Conservation (phyloP, 1,140 invertebrate species). For the Hetaerina americana region DNA sequence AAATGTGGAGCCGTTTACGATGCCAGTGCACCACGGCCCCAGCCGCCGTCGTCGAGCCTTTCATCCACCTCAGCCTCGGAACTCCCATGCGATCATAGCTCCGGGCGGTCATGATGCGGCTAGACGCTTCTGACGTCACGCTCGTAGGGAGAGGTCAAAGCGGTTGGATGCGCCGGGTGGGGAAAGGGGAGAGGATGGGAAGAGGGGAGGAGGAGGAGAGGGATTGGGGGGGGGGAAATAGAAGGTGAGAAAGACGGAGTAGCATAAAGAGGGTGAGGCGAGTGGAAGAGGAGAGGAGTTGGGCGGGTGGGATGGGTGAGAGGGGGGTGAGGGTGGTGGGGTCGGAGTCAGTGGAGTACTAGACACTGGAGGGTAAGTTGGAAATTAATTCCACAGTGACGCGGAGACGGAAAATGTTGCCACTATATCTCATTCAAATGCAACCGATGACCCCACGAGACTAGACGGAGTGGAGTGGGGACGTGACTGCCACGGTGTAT, state of each 20-base stretch:
- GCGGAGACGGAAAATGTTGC: not conserved
- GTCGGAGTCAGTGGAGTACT: too few relatives aligned
- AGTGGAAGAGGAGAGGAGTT: not conserved
- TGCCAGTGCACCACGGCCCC: too few relatives aligned
- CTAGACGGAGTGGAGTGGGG: too few relatives aligned
- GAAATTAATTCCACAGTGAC: not conserved
- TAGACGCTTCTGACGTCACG: not conserved
- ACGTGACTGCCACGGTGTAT: too few relatives aligned
- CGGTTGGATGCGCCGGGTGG: not conserved
- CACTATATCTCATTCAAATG: not conserved
- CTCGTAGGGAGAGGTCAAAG: not conserved
- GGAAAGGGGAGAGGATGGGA: not conserved
- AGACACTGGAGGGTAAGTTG: not conserved
- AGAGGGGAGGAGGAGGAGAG: not conserved
- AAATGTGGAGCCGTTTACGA: too few relatives aligned
- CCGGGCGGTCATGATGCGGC: not conserved
- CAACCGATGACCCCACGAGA: not conserved
- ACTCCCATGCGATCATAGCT: not conserved
- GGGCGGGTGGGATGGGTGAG: not conserved
- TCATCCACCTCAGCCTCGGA: not conserved
- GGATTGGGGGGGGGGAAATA: not conserved
- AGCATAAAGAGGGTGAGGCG: not conserved
- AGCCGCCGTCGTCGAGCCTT: not conserved
- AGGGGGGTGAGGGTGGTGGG: not conserved
- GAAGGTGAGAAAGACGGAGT: too few relatives aligned